Percentiles rank a stretch among this genome's conserved stretches.
Conservation (phyloP, 2,888 invertebrate species). For the Ctena decussata region DNA sequence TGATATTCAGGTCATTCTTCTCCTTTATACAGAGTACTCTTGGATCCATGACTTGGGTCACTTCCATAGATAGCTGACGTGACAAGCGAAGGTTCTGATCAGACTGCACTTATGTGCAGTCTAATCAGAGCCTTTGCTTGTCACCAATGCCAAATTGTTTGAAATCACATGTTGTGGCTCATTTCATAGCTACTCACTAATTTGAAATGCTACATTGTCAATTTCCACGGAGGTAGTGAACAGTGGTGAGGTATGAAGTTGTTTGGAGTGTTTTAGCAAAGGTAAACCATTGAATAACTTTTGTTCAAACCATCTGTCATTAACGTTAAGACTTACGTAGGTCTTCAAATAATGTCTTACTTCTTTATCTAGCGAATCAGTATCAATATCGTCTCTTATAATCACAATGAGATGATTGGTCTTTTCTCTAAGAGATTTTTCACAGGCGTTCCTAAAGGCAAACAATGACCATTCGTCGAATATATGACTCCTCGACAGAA, state of each 20-base stretch:
- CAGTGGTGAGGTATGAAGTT: slow-evolving; percentile 18
- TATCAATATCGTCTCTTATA: slow-evolving; percentile 40
- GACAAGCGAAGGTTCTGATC: too few relatives aligned
- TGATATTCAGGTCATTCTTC: too few relatives aligned
- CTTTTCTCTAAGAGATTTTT: slow-evolving; percentile 65
- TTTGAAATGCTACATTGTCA: not conserved
- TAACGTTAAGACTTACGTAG: slow-evolving; percentile 54
- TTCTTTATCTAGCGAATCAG: slow-evolving; percentile 49
- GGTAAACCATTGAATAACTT: slow-evolving; percentile 57
- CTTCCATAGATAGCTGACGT: too few relatives aligned
- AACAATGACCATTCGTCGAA: slow-evolving; percentile 72
- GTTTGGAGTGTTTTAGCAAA: slow-evolving; percentile 12
- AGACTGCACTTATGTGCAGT: too few relatives aligned
- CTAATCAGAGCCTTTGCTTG: too few relatives aligned
- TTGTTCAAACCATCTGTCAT: slow-evolving; percentile 52
- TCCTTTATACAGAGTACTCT: too few relatives aligned
- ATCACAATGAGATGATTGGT: slow-evolving; percentile 68
- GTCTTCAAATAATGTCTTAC: slow-evolving; percentile 60
- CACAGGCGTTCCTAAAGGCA: slow-evolving; percentile 63
- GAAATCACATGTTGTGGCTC: too few relatives aligned
- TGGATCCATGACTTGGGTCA: too few relatives aligned
- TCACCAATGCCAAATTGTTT: too few relatives aligned
- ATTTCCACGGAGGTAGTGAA: not conserved
- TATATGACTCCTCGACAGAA: slow-evolving; percentile 56
- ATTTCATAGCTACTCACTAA: not conserved